A percentile compares a stretch with the other conserved stretches of the same genome.
phyloP scores from a whole-genome alignment of 2,888 invertebrate genomes.

The Seira ritae region DNA sequence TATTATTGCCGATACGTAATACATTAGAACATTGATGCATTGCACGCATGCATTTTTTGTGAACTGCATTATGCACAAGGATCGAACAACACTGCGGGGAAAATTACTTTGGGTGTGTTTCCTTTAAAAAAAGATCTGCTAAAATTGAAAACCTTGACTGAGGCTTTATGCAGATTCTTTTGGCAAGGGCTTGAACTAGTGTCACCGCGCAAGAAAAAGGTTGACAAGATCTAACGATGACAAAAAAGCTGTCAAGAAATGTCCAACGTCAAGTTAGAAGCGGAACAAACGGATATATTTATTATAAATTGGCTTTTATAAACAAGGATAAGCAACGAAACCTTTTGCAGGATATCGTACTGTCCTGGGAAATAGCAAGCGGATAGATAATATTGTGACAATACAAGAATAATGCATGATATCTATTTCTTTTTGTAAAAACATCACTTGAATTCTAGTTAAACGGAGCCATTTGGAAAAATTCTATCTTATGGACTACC shows the following conservation, averaged over 20 bases:
- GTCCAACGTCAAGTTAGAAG: slow-evolving; percentile 1
- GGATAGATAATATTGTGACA: no score
- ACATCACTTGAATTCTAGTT: no score
- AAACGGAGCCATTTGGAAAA: no score
- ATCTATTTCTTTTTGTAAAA: no score
- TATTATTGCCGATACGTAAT: background rate
- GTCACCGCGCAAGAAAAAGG: background rate
- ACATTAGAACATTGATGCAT: background rate
- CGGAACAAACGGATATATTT: no score
- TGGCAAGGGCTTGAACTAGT: background rate
- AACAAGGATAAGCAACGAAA: no score
- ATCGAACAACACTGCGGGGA: background rate
- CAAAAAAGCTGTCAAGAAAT: background rate
- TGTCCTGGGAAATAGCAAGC: no score
- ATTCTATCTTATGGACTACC: no score
- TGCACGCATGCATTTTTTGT: background rate
- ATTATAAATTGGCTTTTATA: no score
- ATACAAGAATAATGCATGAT: no score
- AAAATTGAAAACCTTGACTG: slow-evolving; percentile 40
- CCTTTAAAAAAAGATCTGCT: background rate
- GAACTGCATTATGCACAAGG: no score
- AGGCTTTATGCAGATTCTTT: background rate
- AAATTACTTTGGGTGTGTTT: background rate
- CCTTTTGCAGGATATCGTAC: no score
- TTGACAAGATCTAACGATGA: background rate